Evolutionary conservation across 2,113 vertebrate species (phyloP).

Genomic region (Phainopepla nitens): DNA sequence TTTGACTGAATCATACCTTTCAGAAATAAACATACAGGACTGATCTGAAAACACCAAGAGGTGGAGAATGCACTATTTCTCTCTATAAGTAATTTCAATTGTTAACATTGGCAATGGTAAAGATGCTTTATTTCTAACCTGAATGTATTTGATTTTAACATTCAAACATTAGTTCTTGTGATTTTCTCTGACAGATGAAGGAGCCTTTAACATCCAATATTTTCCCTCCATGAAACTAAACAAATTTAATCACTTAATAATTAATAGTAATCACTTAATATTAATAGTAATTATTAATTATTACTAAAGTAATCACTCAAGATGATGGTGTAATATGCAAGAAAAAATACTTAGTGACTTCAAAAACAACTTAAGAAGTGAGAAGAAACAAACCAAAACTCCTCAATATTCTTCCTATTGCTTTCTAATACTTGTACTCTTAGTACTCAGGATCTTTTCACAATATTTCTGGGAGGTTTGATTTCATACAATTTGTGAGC

Average conservation of each 20-base stretch:
- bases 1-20: neutral
- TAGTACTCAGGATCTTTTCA: neutral
- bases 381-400: neutral
- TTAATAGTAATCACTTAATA: too few species aligned
- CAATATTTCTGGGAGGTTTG: neutral
- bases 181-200: neutral
- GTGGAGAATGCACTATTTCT: neutral
- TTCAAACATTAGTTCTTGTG: neutral
- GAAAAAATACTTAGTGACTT: neutral
- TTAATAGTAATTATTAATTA: too few species aligned
- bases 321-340: neutral
- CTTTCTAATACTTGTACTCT: neutral
- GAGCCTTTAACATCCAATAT: neutral
- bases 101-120: neutral
- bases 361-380: neutral
- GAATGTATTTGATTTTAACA: neutral
- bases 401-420: neutral
- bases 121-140: neutral
- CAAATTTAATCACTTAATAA: neutral
- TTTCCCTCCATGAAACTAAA: neutral
- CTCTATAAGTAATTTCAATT: neutral
- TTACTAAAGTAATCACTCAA: neutral
- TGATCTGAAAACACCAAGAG: neutral
- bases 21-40: neutral
- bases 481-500: neutral